Evolutionary conservation across 2,113 vertebrate species (phyloP), one percentile per base, ranked within the genome.

Genomic region (Pedionomus torquatus): DNA sequence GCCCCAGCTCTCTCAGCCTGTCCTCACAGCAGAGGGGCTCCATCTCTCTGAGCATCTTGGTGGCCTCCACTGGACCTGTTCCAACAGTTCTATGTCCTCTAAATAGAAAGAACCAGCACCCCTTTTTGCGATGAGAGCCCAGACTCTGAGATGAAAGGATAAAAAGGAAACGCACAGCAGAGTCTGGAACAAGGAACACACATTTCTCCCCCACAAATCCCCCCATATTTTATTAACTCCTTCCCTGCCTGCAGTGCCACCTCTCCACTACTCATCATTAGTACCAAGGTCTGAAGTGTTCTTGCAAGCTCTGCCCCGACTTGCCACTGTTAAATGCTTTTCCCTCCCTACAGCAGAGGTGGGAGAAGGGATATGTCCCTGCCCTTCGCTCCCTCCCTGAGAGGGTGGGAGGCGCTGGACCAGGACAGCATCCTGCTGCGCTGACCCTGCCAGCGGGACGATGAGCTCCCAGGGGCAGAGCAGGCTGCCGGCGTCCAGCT

Each of bases 211-310:
- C 28, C 0, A 0, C n/a, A 81, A 70, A 66, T 1, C 26, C 72
- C 39, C 48, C 83, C 75, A 74, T 63, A 28, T 25, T 4, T 60
- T 15, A 6, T 95, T 95, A 95, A 89, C 77, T 49, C 87, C 69
- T 91, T 92, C 89, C 68, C 72, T 75, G 41, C 85, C 88, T 76
- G 14, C 58, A 79, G 44, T 54, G 58, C 54, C 63, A 66, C 33
- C 24, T 69, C 52, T 55, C 39, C 5, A 4, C 71, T 43, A 0
- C 35, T 49, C 33, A 5, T 12, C 5, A 5, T 7, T 17, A n/a
- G 23, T 11, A 48, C 39, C 71, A 19, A 13, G 13, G n/a, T 30
- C 30, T 19, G 41, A 39, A 26, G 55, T 11, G 52, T 13, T 44
- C 57, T 4, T 48, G 24, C 52, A 9, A 58, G 82, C 84, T 71